Conservation (phyloP, 1,140 invertebrate genomes). For the Drosophila aff. region DNA sequence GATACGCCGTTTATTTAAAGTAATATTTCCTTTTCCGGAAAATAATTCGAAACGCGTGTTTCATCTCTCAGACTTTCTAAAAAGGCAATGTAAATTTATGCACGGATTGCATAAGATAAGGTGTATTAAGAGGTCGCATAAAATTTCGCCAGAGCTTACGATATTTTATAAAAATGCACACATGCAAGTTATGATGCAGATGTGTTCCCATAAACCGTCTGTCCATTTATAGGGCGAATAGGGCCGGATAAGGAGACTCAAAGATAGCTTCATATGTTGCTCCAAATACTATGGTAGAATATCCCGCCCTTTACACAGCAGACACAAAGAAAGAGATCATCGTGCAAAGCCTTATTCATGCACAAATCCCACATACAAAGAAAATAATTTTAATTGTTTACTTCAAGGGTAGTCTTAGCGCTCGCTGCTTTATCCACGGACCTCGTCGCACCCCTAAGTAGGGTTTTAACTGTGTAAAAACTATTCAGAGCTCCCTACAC, state of each 20-base stretch:
- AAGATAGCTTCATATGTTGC: neutral
- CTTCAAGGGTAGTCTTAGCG: constrained; percentile 47
- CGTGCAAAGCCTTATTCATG: constrained; percentile 43
- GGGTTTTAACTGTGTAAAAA: constrained; percentile 51
- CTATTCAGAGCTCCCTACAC: constrained; percentile 19
- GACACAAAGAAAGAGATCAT: constrained; percentile 35
- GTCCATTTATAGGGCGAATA: neutral
- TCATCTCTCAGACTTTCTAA: neutral
- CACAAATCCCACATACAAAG: constrained; percentile 58
- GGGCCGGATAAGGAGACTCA: neutral
- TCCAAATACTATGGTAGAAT: neutral
- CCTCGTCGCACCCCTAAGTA: constrained; percentile 59
- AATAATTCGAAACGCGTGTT: constrained; percentile 76
- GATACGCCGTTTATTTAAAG: constrained; percentile 74
- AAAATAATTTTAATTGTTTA: constrained; percentile 60
- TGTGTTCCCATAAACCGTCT: neutral
- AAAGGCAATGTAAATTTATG: neutral
- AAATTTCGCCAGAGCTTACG: neutral
- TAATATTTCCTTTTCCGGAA: constrained; percentile 80
- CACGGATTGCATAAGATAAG: neutral
- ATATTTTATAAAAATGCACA: neutral
- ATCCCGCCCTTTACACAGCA: constrained; percentile 47
- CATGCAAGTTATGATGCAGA: neutral
- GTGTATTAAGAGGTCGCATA: neutral
- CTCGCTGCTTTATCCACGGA: constrained; percentile 1